Evolutionary conservation across 2,113 vertebrate species (phyloP), one percentile per base, ranked within the genome.

Genomic region (Tetraodon nigroviridis): DNA sequence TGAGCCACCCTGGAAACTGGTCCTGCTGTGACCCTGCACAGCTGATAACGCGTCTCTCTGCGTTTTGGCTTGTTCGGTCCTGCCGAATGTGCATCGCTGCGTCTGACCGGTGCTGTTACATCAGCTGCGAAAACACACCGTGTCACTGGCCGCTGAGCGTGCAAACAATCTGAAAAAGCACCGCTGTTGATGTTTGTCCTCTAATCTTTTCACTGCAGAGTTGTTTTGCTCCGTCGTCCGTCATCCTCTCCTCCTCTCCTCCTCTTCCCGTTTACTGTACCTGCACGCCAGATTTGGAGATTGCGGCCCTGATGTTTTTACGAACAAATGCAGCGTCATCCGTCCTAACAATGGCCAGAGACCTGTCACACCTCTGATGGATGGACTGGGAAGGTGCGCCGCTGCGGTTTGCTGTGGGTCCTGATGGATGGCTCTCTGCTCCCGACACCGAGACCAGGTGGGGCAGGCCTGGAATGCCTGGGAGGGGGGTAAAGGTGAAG

Each of bases 381-480:
- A 37, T 12, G 32, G 8, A 37, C 32, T 11, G 2, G 32, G 12
- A 37, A 3, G 10, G 32, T 37, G 32, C 5, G 24, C 32, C 8
- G 3, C 8, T 10, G 10, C 32, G 12, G 32, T 37, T 37, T 17
- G 1, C 16, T 0, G 40, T 18, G 4, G 18, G 32, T 29, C 15
- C 46, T 75, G 72, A 72, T 61, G 55, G 60, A 71, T 63, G 24
- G 22, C 20, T 29, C 50, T 57, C 14, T 55, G 56, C 14, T 66
- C 51, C 51, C 55, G 27, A 56, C 45, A 67, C 27, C 65, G 22
- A 52, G n/a, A 2, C 60, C 17, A 66, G 27, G 53, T 18, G 59
- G 79, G 42, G 61, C 19, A 19, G 1, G 52, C 22, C 19, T 52
- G 62, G 73, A 84, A 80, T 80, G 81, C 59, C 37, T 10, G 32